Conservation (phyloP, 2,888 invertebrate species). For the Ommatoiulus sabulosus region DNA sequence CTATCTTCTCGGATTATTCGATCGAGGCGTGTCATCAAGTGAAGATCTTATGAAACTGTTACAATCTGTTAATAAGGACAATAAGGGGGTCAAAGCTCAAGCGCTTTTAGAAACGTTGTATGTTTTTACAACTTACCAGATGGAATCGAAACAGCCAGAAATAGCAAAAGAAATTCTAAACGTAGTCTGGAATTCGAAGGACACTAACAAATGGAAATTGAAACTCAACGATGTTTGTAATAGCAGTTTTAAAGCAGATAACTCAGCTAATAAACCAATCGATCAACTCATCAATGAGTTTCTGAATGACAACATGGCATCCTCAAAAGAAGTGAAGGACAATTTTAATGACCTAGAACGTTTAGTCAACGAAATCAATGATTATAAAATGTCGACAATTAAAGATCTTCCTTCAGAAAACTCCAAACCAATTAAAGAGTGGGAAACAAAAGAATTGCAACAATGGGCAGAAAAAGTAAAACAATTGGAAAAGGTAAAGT, state of each 20-base stretch:
- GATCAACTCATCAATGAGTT: not conserved
- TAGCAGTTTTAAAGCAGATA: not conserved
- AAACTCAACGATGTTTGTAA: not conserved
- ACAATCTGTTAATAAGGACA: not conserved
- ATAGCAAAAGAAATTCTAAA: not conserved
- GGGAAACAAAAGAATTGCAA: not conserved
- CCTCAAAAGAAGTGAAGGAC: not conserved
- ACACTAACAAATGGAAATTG: not conserved
- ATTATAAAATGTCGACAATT: not conserved
- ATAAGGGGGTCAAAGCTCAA: not conserved
- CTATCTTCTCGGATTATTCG: conserved; percentile 3
- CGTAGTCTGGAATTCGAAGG: not conserved
- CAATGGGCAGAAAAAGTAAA: not conserved
- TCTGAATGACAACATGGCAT: not conserved
- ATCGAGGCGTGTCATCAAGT: not conserved
- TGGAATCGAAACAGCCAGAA: not conserved
- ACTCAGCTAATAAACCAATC: not conserved
- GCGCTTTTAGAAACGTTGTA: not conserved
- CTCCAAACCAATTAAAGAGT: too few relatives aligned
- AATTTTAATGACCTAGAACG: not conserved
- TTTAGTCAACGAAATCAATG: not conserved
- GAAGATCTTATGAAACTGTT: not conserved
- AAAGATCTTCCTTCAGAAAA: not conserved
- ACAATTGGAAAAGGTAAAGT: not conserved
- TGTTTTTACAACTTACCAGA: not conserved